Evolutionary conservation across 2,888 invertebrate genomes (phyloP).

Genomic region (Zaprionus lineosus): DNA sequence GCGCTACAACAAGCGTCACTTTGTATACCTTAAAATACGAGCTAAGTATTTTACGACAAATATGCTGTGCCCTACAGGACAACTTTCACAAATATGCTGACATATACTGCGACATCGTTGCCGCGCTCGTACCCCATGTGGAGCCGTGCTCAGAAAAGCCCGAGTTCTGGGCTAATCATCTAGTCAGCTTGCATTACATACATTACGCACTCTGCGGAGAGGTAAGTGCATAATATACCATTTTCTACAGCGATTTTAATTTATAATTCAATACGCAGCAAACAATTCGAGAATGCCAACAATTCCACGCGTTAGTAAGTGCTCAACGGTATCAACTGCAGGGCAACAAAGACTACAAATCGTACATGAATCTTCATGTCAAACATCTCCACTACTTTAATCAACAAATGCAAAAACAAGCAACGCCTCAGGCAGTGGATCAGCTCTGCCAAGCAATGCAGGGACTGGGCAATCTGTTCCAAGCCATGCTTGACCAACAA

Average conservation of each 20-base stretch:
- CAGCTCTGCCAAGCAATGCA: constrained; percentile 37
- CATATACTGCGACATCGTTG: constrained; percentile 64
- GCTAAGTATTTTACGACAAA: constrained; percentile 41
- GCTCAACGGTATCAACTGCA: constrained; percentile 52
- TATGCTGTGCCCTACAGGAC: constrained; percentile 56
- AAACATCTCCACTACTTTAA: constrained; percentile 51
- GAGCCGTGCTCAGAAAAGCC: constrained; percentile 40
- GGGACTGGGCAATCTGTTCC: constrained; percentile 56
- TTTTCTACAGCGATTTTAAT: too few species aligned
- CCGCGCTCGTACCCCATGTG: constrained; percentile 49
- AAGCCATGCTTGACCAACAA: constrained; percentile 48
- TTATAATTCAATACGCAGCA: constrained; percentile 37
- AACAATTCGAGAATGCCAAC: constrained; percentile 38
- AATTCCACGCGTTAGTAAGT: constrained; percentile 54
- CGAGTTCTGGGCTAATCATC: constrained; percentile 59
- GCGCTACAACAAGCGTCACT: constrained; percentile 41
- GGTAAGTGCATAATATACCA: constrained; percentile 33
- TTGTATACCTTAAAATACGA: constrained; percentile 48
- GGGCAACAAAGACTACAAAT: constrained; percentile 49
- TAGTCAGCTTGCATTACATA: constrained; percentile 65
- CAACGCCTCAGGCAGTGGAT: constrained; percentile 4
- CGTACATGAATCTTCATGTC: constrained; percentile 57
- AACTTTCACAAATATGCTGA: constrained; percentile 53
- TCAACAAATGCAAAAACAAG: constrained; percentile 38
- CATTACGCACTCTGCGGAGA: constrained; percentile 55